Evolutionary conservation across 2,797 vertebrate genomes (phyloP), one percentile per base, ranked within the genome.

Genomic region (Karalla daura): DNA sequence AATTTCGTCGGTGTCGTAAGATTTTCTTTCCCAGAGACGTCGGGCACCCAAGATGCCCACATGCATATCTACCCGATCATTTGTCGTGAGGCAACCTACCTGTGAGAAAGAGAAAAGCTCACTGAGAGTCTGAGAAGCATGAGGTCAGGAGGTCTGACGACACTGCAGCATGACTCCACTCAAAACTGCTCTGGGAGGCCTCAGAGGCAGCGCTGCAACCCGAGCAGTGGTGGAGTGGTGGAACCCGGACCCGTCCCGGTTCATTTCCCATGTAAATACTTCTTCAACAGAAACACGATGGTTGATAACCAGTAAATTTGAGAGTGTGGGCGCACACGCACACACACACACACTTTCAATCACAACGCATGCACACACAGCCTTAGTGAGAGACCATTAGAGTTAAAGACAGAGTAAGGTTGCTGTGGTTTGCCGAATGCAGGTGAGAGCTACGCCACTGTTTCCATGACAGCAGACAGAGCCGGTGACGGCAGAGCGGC

Each of bases 1-100:
- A 81, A 90, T 87, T 87, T 87, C 78, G 86, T 86, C 76, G 59
- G 58, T 54, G 79, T 76, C 83, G 86, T 71, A 86, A 87, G 70
- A 83, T 88, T 56, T 81, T 80, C 44, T 56, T 64, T 78, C 52
- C 68, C 18, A 17, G 77, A 87, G 85, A 89, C 82, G 61, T 68
- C 62, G 52, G 39, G 83, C 80, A 74, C 30, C 58, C 59, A 80
- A 85, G 85, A 85, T 78, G 20, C 75, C 85, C 86, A 67, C 80
- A 40, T 73, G 47, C 59, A 46, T 61, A 33, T 65, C 75, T 53
- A 56, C 32, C 51, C 64, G 61, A 85, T 85, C 54, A 66, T 78
- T 82, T 78, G 78, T 82, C 73, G 79, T 86, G 75, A 60, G 63
- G 54, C 68, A 61, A 55, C 46, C 59, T 63, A 49, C 23, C 36